A percentile compares a stretch with the other conserved stretches of the same genome.
Conservation (phyloP, 2,888 invertebrate species). For the Himalopsyche anomala region DNA sequence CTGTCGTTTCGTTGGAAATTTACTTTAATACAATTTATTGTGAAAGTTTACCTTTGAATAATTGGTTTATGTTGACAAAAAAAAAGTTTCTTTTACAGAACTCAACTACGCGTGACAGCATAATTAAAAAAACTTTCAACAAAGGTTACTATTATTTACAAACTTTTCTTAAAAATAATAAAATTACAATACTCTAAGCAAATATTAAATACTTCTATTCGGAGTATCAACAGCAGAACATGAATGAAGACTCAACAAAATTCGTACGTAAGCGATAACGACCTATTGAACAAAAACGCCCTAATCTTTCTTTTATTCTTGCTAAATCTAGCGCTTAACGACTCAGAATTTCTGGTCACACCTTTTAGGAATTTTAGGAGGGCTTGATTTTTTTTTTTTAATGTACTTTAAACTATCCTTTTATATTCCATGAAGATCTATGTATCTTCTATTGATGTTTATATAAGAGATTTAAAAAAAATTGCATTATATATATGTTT, state of each 20-base stretch:
- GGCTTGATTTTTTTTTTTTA: not conserved
- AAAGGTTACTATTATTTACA: not conserved
- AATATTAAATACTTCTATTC: not conserved
- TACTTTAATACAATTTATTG: too few relatives aligned
- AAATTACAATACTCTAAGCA: not conserved
- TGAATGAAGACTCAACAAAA: constrained; percentile 32
- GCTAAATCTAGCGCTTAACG: constrained; percentile 31
- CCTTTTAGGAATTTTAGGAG: not conserved
- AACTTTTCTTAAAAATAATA: not conserved
- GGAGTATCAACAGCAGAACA: not conserved
- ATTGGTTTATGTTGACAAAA: too few relatives aligned
- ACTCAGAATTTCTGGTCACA: not conserved
- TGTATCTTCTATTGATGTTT: not conserved
- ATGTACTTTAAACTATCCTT: not conserved
- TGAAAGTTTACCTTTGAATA: too few relatives aligned
- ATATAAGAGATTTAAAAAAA: not conserved
- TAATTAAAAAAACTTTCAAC: not conserved
- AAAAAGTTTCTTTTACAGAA: too few relatives aligned
- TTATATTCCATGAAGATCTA: not conserved
- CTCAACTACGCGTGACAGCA: too few relatives aligned
- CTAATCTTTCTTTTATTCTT: constrained; percentile 38
- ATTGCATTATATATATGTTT: not conserved
- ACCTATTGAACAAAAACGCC: constrained; percentile 11
- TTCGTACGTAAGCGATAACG: constrained; percentile 36
- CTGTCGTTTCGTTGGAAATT: too few relatives aligned